phyloP scores from a whole-genome alignment of 2,888 invertebrate species.

The Tiliacea aurago region DNA sequence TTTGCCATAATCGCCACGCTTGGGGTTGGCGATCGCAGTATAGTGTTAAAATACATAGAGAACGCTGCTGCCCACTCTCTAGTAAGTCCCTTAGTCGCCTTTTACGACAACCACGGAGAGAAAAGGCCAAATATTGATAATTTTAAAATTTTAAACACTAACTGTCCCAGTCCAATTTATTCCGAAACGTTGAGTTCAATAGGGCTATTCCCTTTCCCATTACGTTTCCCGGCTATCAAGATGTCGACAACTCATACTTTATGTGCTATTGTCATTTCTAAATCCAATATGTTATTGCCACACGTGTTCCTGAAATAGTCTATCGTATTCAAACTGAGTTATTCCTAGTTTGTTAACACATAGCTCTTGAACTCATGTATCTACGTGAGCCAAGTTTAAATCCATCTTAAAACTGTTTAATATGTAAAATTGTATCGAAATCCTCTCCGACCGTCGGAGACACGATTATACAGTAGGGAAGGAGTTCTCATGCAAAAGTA shows the following conservation, averaged over 20 bases:
- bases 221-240: constrained; percentile 41
- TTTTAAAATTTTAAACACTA: constrained; percentile 7
- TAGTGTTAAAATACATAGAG: no score
- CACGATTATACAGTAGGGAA: constrained; percentile 59
- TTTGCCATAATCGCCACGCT: no score
- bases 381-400: constrained; percentile 43
- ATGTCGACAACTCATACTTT: constrained; percentile 47
- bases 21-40: no score
- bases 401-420: constrained; percentile 58
- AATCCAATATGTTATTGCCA: constrained; percentile 39
- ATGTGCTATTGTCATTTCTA: constrained; percentile 47
- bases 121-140: no score
- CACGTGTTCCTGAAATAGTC: constrained; percentile 23
- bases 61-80: no score
- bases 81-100: no score
- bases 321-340: constrained; percentile 15
- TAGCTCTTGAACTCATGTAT: constrained; percentile 3
- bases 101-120: no score
- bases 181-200: constrained; percentile 31
- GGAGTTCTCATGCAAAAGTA: constrained; percentile 66
- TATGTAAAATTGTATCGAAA: constrained; percentile 63
- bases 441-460: constrained; percentile 42
- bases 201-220: constrained; percentile 25
- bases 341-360: constrained; percentile 16
- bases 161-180: constrained; percentile 31